Conservation (phyloP, 2,888 invertebrate species). For the Leucoma salicis region DNA sequence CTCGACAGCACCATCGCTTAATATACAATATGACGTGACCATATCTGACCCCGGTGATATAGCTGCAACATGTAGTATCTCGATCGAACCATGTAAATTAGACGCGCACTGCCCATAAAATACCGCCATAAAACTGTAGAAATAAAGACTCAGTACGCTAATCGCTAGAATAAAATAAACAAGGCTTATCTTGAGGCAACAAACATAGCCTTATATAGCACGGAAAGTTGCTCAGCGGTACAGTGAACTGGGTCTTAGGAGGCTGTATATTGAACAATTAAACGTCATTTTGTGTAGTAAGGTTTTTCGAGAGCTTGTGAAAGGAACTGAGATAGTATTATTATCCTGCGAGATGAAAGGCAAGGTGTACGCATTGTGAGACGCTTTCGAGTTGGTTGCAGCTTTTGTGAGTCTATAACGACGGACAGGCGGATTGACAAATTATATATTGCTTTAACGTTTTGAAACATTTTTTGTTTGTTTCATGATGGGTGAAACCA, state of each 20-base stretch:
- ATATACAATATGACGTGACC: conserved; percentile 22
- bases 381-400: conserved; percentile 26
- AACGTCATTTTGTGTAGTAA: conserved; percentile 42
- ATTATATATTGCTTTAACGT: conserved; percentile 15
- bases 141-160: conserved; percentile 45
- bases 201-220: conserved; percentile 61
- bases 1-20: conserved; percentile 25
- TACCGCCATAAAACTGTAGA: conserved; percentile 39
- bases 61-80: conserved; percentile 23
- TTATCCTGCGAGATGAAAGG: conserved; percentile 37
- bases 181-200: conserved; percentile 65
- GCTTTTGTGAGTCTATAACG: conserved; percentile 23
- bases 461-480: background rate
- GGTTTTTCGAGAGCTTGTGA: conserved; percentile 34
- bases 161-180: conserved; percentile 65
- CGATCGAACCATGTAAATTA: conserved; percentile 23
- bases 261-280: conserved; percentile 44
- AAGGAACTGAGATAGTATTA: conserved; percentile 39
- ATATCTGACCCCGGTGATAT: conserved; percentile 23
- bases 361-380: conserved; percentile 40
- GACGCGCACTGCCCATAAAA: conserved; percentile 32
- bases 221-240: conserved; percentile 49
- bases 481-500: conserved; percentile 1
- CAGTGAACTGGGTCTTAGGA: conserved; percentile 41
- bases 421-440: conserved; percentile 20